A percentile compares a stretch with the other conserved stretches of the same genome.
These are phyloP conservation scores for Synanceia verrucosa DNA, from an alignment of 2,797 vertebrate species.

Conservation along the genomic window DNA sequence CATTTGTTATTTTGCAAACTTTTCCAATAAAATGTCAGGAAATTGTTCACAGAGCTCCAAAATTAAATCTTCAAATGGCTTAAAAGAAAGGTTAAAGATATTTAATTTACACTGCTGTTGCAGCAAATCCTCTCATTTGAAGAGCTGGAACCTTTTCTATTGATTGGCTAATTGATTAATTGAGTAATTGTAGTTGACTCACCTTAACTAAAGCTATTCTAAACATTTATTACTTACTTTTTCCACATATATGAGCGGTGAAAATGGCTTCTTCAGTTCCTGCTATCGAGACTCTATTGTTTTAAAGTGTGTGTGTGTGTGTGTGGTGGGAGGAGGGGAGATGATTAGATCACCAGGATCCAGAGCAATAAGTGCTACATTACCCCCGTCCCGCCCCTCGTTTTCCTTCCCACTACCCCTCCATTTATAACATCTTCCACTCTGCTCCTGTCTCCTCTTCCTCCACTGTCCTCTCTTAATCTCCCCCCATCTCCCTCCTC, in stretches of 20 bases:
- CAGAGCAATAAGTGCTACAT: slow-evolving; percentile 69
- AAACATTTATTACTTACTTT: slow-evolving; percentile 7
- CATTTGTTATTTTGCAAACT: background rate
- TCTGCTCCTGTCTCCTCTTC: slow-evolving; percentile 38
- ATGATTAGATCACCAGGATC: slow-evolving; percentile 72
- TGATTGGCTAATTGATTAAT: background rate
- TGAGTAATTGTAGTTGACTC: background rate
- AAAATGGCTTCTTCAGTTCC: slow-evolving; percentile 9
- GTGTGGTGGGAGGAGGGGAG: slow-evolving; percentile 23
- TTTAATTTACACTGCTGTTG: background rate
- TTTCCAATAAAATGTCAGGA: background rate
- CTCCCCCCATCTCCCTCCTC: slow-evolving; percentile 32
- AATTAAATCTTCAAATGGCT: background rate
- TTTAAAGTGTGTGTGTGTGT: slow-evolving; percentile 14
- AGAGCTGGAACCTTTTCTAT: background rate
- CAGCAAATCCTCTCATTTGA: background rate
- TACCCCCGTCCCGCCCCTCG: slow-evolving; percentile 51
- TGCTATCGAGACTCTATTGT: slow-evolving; percentile 28
- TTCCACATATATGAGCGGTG: background rate
- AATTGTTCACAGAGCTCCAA: background rate
- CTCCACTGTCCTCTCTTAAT: slow-evolving; percentile 40
- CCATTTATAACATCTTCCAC: slow-evolving; percentile 60
- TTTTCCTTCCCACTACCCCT: slow-evolving; percentile 43
- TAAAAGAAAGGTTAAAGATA: background rate
- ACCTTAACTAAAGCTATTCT: background rate